Percentiles rank a stretch among this genome's conserved stretches.
Conservation (phyloP, 1,140 invertebrate species). For the Gryllus bimaculatus region DNA sequence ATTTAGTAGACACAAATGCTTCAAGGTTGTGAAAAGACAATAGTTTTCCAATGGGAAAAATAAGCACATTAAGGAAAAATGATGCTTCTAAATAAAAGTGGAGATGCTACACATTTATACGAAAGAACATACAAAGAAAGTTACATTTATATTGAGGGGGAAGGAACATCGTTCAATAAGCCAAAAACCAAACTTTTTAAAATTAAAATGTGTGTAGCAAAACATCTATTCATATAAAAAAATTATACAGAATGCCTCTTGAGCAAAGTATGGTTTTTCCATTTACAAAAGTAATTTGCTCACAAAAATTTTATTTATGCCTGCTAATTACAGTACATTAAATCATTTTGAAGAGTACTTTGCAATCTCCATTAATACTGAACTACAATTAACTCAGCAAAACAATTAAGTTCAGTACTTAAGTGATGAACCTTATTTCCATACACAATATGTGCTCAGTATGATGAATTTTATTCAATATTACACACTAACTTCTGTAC, state of each 20-base stretch:
- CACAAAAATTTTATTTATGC: too few relatives aligned
- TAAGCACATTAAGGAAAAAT: too few relatives aligned
- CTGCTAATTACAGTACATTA: too few relatives aligned
- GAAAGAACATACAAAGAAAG: too few relatives aligned
- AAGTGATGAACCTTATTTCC: too few relatives aligned
- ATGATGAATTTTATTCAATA: neutral
- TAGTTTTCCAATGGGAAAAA: too few relatives aligned
- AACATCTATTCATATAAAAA: neutral
- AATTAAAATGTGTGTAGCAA: neutral
- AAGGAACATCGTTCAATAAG: neutral
- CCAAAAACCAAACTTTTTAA: neutral
- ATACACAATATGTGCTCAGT: neutral
- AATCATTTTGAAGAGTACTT: neutral
- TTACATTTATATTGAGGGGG: too few relatives aligned
- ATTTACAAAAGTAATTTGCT: too few relatives aligned
- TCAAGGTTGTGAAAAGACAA: too few relatives aligned
- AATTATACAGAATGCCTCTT: neutral
- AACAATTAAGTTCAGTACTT: neutral
- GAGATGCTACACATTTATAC: too few relatives aligned
- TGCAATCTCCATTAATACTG: neutral
- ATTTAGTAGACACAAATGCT: too few relatives aligned
- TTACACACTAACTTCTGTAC: neutral
- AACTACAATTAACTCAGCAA: neutral
- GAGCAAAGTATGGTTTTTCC: neutral
- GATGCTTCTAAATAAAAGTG: too few relatives aligned